Conservation (phyloP, 1,140 invertebrate genomes). For the Philotrypesis tridentata region DNA sequence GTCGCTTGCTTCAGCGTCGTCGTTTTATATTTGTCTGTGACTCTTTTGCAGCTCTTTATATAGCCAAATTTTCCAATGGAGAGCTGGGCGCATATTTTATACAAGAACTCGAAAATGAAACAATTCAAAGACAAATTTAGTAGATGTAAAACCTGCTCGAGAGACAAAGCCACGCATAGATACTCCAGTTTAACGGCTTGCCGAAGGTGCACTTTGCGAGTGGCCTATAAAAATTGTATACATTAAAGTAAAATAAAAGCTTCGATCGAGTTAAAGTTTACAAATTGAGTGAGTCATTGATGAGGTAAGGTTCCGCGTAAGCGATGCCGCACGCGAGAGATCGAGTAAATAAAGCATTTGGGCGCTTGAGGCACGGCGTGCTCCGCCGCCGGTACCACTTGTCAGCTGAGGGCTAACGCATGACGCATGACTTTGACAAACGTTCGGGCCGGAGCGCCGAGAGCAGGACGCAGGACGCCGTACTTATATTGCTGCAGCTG, state of each 20-base stretch:
- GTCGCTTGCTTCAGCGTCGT: no score
- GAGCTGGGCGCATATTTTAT: no score
- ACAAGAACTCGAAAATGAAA: no score
- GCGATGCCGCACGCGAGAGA: no score
- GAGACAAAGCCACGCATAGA: no score
- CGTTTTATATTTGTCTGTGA: no score
- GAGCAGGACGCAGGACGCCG: no score
- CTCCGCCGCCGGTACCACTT: background rate
- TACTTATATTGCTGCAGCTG: background rate
- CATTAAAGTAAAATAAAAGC: slow-evolving; percentile 1
- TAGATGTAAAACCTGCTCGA: no score
- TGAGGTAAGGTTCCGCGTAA: background rate
- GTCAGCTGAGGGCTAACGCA: background rate
- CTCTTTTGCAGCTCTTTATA: no score
- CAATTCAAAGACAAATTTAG: no score
- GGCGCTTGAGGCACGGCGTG: no score
- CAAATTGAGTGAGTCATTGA: background rate
- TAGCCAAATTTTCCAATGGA: no score
- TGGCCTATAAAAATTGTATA: background rate
- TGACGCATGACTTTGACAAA: slow-evolving; percentile 30
- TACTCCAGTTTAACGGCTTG: background rate
- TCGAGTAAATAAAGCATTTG: background rate
- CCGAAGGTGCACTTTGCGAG: background rate
- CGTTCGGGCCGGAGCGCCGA: background rate
- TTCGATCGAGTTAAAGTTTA: slow-evolving; percentile 14